Conservation (phyloP, 2,888 invertebrate species). For the Eucriotettix oculatus region DNA sequence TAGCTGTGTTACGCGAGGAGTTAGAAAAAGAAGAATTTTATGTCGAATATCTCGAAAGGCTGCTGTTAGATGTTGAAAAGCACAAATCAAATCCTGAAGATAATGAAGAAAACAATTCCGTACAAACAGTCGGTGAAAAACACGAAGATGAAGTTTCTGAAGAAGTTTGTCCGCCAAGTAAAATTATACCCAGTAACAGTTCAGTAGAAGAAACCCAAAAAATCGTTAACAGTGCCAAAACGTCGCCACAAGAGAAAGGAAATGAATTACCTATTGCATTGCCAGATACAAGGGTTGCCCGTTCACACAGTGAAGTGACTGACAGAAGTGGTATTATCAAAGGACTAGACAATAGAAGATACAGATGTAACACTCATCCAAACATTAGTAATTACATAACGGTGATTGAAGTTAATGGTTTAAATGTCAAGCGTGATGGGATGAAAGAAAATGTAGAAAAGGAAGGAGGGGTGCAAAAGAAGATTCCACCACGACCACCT, state of each 20-base stretch:
- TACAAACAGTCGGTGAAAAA: slow-evolving; percentile 21
- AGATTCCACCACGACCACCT: slow-evolving; percentile 15
- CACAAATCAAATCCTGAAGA: slow-evolving; percentile 44
- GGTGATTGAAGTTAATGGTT: slow-evolving; percentile 74
- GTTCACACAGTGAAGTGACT: slow-evolving; percentile 33
- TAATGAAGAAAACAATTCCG: slow-evolving; percentile 25
- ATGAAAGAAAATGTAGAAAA: slow-evolving; percentile 35
- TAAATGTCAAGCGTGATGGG: slow-evolving; percentile 21
- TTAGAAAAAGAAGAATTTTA: slow-evolving; percentile 81
- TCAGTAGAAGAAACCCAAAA: slow-evolving; percentile 18
- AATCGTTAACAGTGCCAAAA: slow-evolving; percentile 10
- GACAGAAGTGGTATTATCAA: slow-evolving; percentile 14
- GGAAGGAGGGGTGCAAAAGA: slow-evolving; percentile 22
- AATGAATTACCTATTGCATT: slow-evolving; percentile 41
- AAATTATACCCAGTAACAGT: slow-evolving; percentile 14
- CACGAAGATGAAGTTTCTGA: slow-evolving; percentile 21
- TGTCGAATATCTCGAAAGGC: slow-evolving; percentile 72
- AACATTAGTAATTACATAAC: slow-evolving; percentile 53
- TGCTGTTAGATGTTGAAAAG: slow-evolving; percentile 71
- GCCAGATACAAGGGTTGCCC: slow-evolving; percentile 6
- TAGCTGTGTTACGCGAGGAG: slow-evolving; percentile 63
- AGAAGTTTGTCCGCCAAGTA: slow-evolving; percentile 1
- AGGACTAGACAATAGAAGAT: slow-evolving; percentile 10
- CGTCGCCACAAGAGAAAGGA: slow-evolving; percentile 46
- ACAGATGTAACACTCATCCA: slow-evolving; percentile 6